Evolutionary conservation across 2,113 vertebrate species (phyloP), one percentile per base, ranked within the genome.

Genomic region (Silurus meridionalis): DNA sequence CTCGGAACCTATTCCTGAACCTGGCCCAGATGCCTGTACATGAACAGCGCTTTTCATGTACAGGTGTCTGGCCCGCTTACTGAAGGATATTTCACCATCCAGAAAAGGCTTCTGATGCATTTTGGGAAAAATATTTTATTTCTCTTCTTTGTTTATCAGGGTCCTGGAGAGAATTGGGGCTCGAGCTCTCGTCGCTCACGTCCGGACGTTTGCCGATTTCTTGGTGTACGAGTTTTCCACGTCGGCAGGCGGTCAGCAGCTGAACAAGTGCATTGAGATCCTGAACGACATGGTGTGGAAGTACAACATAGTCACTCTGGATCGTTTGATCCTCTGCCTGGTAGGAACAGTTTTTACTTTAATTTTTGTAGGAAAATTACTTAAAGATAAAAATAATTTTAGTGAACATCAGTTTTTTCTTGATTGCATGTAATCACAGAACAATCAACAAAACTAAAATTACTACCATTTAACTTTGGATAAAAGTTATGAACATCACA

Each of bases 251-350:
- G 98, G 98, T 50, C 98, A 98, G 91, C 98, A 99, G 88, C 96
- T 99, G 84, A 99, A 99, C 93, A 99, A 99, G 87, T 99, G 98
- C 91, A 99, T 99, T 53, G 98, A 99, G 92, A 99, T 99, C 91
- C 97, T 99, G 84, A 99, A 99, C 86, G 98, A 99, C 92, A 99
- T 99, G 98, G 98, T 99, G 50, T 99, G 98, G 98, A 99, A 99
- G 82, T 99, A 99, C 92, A 99, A 99, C 94, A 99, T 99, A 37
- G 98, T 99, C 91, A 99, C 98, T 0, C 86, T 99, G 95, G 98
- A 99, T 88, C 92, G 98, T 61, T 93, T 99, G 86, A 99, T 99
- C 87, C 93, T 99, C 75, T 99, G 98, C 89, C 93, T 99, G 97
- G 98, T 99, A 94, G 96, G 95, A 85, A 79, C 0, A 13, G 25